Percentiles rank a stretch among this genome's conserved stretches.
Evolutionary conservation across 2,797 vertebrate species (phyloP).

Genomic region (Chromis chromis): DNA sequence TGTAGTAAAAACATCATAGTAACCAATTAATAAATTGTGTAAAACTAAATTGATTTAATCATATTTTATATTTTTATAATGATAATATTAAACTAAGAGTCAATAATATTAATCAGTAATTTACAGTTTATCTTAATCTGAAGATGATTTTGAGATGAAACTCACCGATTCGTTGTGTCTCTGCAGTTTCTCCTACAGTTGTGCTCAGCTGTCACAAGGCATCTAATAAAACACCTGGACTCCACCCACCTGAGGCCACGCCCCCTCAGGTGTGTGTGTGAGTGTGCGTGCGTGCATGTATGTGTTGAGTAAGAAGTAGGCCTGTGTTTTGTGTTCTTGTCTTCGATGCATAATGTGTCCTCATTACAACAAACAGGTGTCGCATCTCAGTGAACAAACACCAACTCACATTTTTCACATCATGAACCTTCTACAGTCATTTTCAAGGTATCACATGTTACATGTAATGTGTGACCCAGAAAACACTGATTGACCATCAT

Average conservation of each 20-base stretch:
- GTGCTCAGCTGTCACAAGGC: not conserved
- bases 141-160: not conserved
- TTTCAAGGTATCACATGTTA: too few relatives aligned
- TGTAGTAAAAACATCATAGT: too few relatives aligned
- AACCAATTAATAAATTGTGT: too few relatives aligned
- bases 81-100: too few relatives aligned
- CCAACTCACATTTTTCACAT: slow-evolving; percentile 10
- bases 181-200: slow-evolving; percentile 1
- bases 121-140: too few relatives aligned
- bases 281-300: too few relatives aligned
- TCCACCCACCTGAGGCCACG: slow-evolving; percentile 10
- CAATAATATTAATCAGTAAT: too few relatives aligned
- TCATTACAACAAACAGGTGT: slow-evolving; percentile 34
- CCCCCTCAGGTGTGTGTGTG: not conserved
- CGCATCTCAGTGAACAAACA: not conserved
- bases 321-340: slow-evolving; percentile 21
- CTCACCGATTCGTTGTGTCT: slow-evolving; percentile 8
- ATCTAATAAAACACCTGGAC: slow-evolving; percentile 57
- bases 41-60: too few relatives aligned
- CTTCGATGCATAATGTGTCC: slow-evolving; percentile 39
- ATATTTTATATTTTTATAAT: too few relatives aligned
- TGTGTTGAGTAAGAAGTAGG: slow-evolving; percentile 17
- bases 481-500: too few relatives aligned
- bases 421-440: too few relatives aligned
- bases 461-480: too few relatives aligned